phyloP scores from a whole-genome alignment of 2,113 vertebrate species.

The Nipponia nippon region DNA sequence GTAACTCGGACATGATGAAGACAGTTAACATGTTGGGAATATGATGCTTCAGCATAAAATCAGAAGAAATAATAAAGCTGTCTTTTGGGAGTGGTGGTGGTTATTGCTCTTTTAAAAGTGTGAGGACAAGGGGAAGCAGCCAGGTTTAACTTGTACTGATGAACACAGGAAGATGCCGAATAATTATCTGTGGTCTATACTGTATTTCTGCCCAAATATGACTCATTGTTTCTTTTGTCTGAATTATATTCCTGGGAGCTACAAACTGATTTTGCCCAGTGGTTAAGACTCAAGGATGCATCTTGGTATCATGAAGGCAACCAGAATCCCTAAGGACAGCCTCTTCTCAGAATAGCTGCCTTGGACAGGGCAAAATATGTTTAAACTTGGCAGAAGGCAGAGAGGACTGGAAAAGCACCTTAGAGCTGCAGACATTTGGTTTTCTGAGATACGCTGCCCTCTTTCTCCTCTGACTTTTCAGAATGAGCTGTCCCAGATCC shows the following conservation, averaged over 20 bases:
- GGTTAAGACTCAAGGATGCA: neutral
- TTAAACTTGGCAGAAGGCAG: neutral
- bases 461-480: neutral
- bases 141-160: neutral
- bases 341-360: neutral
- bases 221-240: neutral
- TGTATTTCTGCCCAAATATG: neutral
- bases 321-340: neutral
- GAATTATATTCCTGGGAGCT: neutral
- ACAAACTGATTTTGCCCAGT: neutral
- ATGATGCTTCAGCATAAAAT: neutral
- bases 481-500: neutral
- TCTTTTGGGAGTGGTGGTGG: neutral
- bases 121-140: neutral
- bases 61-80: neutral
- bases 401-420: neutral
- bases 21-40: neutral
- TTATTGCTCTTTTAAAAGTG: neutral
- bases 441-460: neutral
- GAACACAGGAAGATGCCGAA: neutral
- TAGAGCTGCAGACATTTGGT: neutral
- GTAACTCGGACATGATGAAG: neutral
- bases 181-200: neutral
- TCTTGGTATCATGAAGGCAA: neutral
- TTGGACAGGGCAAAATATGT: neutral